These are phyloP conservation scores for Platycheirus albimanus DNA, from an alignment of 2,888 invertebrate species.

Conservation along the genomic window DNA sequence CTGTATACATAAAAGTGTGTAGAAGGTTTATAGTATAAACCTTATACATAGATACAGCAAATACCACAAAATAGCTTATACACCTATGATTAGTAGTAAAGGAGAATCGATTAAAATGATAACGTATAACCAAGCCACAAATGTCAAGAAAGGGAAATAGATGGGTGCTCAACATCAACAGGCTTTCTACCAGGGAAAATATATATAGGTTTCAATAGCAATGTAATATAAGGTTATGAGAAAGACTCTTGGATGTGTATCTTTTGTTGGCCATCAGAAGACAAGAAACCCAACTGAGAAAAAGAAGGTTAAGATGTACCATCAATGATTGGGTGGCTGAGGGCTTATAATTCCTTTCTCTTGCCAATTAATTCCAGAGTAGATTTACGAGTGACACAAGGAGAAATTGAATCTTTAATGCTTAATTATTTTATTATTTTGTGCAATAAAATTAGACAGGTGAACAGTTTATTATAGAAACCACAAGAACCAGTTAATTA, in stretches of 20 bases:
- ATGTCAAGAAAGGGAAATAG: slow-evolving; percentile 29
- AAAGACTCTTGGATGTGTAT: neutral
- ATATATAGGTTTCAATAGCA: neutral
- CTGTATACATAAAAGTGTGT: too few relatives aligned
- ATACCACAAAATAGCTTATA: slow-evolving; percentile 29
- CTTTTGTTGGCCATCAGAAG: neutral
- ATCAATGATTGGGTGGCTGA: slow-evolving; percentile 29
- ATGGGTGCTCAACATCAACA: slow-evolving; percentile 46
- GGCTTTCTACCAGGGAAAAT: neutral
- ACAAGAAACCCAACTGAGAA: neutral
- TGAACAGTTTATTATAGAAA: too few relatives aligned
- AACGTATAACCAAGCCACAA: slow-evolving; percentile 41
- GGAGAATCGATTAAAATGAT: slow-evolving; percentile 64
- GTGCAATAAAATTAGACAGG: neutral
- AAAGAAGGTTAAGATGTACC: slow-evolving; percentile 43
- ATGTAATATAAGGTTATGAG: neutral
- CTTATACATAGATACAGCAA: neutral
- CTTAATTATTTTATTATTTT: slow-evolving; percentile 14
- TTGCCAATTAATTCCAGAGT: slow-evolving; percentile 18
- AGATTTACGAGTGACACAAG: slow-evolving; percentile 12
- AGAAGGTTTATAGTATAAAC: neutral
- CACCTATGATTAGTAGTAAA: slow-evolving; percentile 30
- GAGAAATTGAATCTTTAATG: slow-evolving; percentile 31
- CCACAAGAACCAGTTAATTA: too few relatives aligned
- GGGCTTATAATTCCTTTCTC: slow-evolving; percentile 38